Percentiles rank a stretch among this genome's conserved stretches.
Evolutionary conservation across 2,888 invertebrate genomes (phyloP).

Genomic region (Aphrophora alni): DNA sequence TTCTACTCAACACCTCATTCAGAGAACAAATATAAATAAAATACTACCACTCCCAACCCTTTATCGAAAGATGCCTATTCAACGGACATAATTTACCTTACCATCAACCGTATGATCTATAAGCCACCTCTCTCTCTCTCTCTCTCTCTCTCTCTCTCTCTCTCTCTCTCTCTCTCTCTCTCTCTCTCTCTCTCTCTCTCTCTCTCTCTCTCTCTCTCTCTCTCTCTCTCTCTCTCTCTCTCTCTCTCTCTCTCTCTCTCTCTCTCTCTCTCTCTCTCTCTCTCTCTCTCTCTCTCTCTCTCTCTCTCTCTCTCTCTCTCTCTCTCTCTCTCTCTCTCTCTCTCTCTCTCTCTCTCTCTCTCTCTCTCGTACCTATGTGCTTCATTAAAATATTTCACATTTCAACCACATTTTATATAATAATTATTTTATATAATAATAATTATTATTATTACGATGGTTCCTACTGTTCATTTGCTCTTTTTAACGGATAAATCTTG

Average conservation of each 20-base stretch:
- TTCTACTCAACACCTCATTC: too few relatives aligned
- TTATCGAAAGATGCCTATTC: too few relatives aligned
- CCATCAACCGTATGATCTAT: not conserved
- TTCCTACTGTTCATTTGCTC: too few relatives aligned
- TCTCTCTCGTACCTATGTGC: too few relatives aligned
- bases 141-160: conserved; percentile 13
- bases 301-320: conserved; percentile 13
- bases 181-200: conserved; percentile 13
- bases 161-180: conserved; percentile 13
- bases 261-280: conserved; percentile 13
- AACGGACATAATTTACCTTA: too few relatives aligned
- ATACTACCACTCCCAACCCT: too few relatives aligned
- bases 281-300: conserved; percentile 13
- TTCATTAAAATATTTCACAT: too few relatives aligned
- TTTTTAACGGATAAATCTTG: too few relatives aligned
- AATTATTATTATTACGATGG: too few relatives aligned
- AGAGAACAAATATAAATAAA: too few relatives aligned
- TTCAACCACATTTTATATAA: too few relatives aligned
- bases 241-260: conserved; percentile 13
- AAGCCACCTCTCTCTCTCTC: conserved; percentile 1
- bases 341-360: conserved; percentile 13
- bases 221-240: conserved; percentile 13
- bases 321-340: conserved; percentile 13
- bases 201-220: conserved; percentile 13
- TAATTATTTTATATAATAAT: too few relatives aligned